Evolutionary conservation across 2,113 vertebrate genomes (phyloP).

Genomic region (Chamaea fasciata): DNA sequence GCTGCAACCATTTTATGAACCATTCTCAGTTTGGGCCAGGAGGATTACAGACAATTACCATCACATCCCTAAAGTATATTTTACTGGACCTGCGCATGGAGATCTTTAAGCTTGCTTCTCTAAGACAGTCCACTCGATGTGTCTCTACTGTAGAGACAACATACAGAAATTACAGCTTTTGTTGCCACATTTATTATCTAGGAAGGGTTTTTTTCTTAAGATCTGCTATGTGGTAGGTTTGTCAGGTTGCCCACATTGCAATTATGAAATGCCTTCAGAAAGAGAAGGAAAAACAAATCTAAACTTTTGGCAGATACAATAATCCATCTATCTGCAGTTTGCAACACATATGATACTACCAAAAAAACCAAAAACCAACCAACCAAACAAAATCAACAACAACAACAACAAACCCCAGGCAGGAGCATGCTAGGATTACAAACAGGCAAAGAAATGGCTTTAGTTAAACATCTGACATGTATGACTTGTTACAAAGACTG

Average conservation of each 20-base stretch:
- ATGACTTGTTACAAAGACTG: not conserved
- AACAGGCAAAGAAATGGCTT: not conserved
- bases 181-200: not conserved
- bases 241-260: not conserved
- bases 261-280: not conserved
- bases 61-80: accelerated
- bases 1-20: not conserved
- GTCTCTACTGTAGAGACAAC: not conserved
- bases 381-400: not conserved
- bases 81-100: not conserved
- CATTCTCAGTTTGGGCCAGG: not conserved
- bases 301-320: not conserved
- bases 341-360: not conserved
- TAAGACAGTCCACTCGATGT: not conserved
- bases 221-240: not conserved
- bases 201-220: not conserved
- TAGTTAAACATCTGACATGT: constrained; percentile 1
- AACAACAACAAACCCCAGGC: not conserved
- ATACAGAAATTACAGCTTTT: not conserved
- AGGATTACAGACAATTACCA: not conserved
- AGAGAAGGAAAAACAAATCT: not conserved
- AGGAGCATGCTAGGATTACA: not conserved
- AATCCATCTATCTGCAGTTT: not conserved
- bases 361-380: not conserved
- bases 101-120: not conserved